Evolutionary conservation across 2,888 invertebrate genomes (phyloP), one percentile per base, ranked within the genome.

Genomic region (Amphiduros pacificus): DNA sequence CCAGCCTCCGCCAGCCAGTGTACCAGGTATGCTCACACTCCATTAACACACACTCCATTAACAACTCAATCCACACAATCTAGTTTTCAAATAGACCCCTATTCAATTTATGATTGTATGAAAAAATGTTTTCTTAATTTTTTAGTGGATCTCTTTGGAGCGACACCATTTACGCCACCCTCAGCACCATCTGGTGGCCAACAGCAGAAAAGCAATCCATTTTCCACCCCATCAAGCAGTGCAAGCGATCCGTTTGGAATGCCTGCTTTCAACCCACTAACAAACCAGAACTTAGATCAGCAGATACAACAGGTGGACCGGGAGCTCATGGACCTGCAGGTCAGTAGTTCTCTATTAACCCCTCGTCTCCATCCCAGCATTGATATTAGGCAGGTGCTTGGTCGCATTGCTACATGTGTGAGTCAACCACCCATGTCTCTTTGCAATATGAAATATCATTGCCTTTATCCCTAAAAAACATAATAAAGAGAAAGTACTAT

Each of bases 301-400:
- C 91, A 91, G 71, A 90, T 91, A 74, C 90, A 90, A 55, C 87
- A 90, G 72, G 83, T 91, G 81, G 92, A 93, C 82, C 91, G 90
- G 80, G 88, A 90, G 77, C 88, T 92, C 74, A 84, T 90, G 73
- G 93, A 93, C 85, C 91, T 93, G 90, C 92, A 92, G 89, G 92
- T 92, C 76, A 69, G 84, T 52, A 24, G 5, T 11, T 36, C n/a
- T n/a, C n/a, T n/a, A n/a, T n/a, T n/a, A n/a, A n/a, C n/a, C n/a
- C n/a, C n/a, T n/a, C n/a, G n/a, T n/a, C n/a, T n/a, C n/a, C n/a
- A n/a, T n/a, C n/a, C n/a, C n/a, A n/a, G n/a, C n/a, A n/a, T n/a
- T n/a, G n/a, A n/a, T n/a, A n/a, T n/a, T n/a, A n/a, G n/a, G n/a
- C n/a, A n/a, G n/a, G n/a, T n/a, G n/a, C n/a, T n/a, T n/a, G n/a